A percentile compares a stretch with the other conserved stretches of the same genome.
Conservation (phyloP, 1,140 invertebrate genomes). For the Physella acuta region DNA sequence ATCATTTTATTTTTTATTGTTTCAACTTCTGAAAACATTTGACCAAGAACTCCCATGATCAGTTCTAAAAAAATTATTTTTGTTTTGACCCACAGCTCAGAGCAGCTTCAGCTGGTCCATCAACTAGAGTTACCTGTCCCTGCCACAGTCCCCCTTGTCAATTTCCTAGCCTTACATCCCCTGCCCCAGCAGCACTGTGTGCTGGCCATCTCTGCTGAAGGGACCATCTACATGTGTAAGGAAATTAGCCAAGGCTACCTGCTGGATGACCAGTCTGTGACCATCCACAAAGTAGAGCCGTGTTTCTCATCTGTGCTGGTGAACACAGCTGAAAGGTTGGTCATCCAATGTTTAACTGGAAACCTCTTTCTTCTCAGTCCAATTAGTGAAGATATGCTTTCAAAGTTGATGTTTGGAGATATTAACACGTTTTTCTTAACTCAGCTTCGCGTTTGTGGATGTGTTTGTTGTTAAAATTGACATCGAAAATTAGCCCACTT, state of each 20-base stretch:
- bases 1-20: no score
- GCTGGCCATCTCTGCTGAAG: constrained; percentile 16
- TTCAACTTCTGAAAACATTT: no score
- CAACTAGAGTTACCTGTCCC: constrained; percentile 21
- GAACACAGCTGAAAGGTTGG: constrained; percentile 9
- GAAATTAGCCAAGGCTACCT: not conserved
- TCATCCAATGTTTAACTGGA: no score
- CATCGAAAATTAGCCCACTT: no score
- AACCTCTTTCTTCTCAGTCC: no score
- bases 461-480: no score
- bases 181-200: constrained; percentile 9
- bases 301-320: constrained; percentile 28
- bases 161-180: constrained; percentile 21
- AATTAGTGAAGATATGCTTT: no score
- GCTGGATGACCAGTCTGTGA: not conserved
- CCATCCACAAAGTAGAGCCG: constrained; percentile 6
- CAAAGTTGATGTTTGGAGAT: no score
- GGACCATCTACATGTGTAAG: constrained; percentile 14
- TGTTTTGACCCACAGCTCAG: constrained; percentile 16
- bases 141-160: not conserved
- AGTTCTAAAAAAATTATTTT: no score
- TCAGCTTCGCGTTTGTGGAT: no score
- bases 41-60: no score
- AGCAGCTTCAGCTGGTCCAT: constrained; percentile 13
- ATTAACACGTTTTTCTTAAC: no score